Conservation (phyloP, 2,797 vertebrate genomes). For the Acanthopagrus latus region DNA sequence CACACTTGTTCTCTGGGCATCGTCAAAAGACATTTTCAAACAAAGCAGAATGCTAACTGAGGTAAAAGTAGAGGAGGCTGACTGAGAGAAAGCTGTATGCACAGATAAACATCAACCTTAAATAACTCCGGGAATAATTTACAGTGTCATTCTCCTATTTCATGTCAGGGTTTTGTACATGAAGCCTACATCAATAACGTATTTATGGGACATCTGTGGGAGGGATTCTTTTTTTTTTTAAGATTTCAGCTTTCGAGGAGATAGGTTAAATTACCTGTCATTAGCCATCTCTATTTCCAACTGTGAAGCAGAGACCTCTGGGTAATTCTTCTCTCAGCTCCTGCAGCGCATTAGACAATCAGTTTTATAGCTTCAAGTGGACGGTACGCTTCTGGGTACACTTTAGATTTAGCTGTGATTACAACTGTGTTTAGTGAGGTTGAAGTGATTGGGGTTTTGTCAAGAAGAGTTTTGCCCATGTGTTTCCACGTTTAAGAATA, state of each 20-base stretch:
- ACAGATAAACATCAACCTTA: constrained; percentile 21
- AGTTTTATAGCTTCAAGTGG: constrained; percentile 39
- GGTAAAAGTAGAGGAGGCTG: not conserved
- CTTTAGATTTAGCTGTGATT: constrained; percentile 37
- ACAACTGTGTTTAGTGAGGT: constrained; percentile 26
- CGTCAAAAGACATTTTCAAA: constrained; percentile 16
- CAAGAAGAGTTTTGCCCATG: constrained; percentile 1
- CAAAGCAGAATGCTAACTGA: not conserved
- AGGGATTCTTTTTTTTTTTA: not conserved
- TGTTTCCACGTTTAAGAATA: constrained; percentile 6
- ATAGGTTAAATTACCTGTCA: constrained; percentile 53
- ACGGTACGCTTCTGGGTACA: constrained; percentile 30
- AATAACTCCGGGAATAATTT: constrained; percentile 12
- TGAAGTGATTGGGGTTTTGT: constrained; percentile 36
- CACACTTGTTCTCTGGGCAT: not conserved
- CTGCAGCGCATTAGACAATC: constrained; percentile 44
- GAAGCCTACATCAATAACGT: not conserved
- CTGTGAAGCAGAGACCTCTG: constrained; percentile 46
- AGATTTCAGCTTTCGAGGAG: constrained; percentile 35
- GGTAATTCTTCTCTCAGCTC: constrained; percentile 61
- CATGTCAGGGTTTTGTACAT: not conserved
- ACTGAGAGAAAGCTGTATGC: not conserved
- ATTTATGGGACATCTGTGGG: constrained; percentile 34
- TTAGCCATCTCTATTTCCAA: constrained; percentile 43
- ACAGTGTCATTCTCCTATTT: constrained; percentile 9